A percentile compares a stretch with the other conserved stretches of the same genome.
phyloP scores from a whole-genome alignment of 2,888 invertebrate species.

The Pheosia tremula region DNA sequence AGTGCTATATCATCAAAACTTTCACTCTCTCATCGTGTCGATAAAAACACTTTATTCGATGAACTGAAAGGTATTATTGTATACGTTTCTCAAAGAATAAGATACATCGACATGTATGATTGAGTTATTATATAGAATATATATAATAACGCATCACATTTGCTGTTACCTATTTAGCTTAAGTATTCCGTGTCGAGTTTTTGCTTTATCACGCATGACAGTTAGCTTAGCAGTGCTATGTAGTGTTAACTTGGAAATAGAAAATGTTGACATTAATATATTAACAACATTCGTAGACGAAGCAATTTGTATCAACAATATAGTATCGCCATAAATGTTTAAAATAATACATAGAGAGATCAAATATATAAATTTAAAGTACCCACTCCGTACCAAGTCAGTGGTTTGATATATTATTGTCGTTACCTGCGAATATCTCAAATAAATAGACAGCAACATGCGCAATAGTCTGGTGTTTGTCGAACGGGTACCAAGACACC shows the following conservation, averaged over 20 bases:
- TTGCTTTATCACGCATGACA: background rate
- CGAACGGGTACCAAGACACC: constrained; percentile 78
- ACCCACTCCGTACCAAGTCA: no score
- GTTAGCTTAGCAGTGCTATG: background rate
- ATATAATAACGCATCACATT: constrained; percentile 17
- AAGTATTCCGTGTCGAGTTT: constrained; percentile 1
- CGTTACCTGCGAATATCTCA: constrained; percentile 70
- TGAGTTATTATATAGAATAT: constrained; percentile 39
- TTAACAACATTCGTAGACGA: background rate
- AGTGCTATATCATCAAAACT: constrained; percentile 54
- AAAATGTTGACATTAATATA: background rate
- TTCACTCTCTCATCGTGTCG: constrained; percentile 54
- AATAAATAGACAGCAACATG: constrained; percentile 71
- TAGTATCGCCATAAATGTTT: background rate
- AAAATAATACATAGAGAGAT: no score
- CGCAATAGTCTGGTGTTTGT: constrained; percentile 63
- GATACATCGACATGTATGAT: constrained; percentile 20
- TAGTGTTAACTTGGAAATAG: background rate
- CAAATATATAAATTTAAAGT: no score
- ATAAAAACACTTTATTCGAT: constrained; percentile 44
- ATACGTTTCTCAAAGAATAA: constrained; percentile 16
- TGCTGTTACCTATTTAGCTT: background rate
- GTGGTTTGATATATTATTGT: no score
- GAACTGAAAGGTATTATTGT: constrained; percentile 30
- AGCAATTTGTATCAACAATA: background rate